A percentile compares a stretch with the other conserved stretches of the same genome.
Conservation (phyloP, 2,888 invertebrate genomes). For the Encarsia formosa region DNA sequence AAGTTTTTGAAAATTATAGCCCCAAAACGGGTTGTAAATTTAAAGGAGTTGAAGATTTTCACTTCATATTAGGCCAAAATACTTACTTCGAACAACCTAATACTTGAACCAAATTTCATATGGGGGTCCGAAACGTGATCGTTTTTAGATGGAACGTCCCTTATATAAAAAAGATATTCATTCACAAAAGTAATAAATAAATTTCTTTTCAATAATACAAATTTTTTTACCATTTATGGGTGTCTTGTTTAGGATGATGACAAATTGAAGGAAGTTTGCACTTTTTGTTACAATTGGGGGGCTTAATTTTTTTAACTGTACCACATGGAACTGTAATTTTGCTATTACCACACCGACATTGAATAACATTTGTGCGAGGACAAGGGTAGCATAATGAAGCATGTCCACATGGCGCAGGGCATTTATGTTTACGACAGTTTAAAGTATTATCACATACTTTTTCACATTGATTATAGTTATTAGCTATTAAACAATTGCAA, state of each 20-base stretch:
- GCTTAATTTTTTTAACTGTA: conserved; percentile 68
- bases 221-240: conserved; percentile 77
- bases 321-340: conserved; percentile 82
- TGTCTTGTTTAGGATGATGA: conserved; percentile 70
- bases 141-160: too few species aligned
- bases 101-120: too few species aligned
- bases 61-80: too few species aligned
- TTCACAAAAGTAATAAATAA: too few species aligned
- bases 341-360: conserved; percentile 78
- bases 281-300: conserved; percentile 70
- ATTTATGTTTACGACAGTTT: conserved; percentile 84
- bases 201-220: too few species aligned
- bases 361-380: conserved; percentile 63
- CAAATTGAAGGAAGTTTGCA: conserved; percentile 81
- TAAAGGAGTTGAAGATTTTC: too few species aligned
- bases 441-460: conserved; percentile 78
- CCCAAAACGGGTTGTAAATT: too few species aligned
- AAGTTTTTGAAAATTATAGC: too few species aligned
- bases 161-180: too few species aligned
- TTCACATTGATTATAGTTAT: conserved; percentile 62
- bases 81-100: too few species aligned
- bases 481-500: conserved; percentile 44
- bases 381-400: conserved; percentile 84
- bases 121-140: too few species aligned
- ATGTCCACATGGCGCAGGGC: conserved; percentile 75